Conservation (phyloP, 2,888 invertebrate genomes). For the Volucella inflata region DNA sequence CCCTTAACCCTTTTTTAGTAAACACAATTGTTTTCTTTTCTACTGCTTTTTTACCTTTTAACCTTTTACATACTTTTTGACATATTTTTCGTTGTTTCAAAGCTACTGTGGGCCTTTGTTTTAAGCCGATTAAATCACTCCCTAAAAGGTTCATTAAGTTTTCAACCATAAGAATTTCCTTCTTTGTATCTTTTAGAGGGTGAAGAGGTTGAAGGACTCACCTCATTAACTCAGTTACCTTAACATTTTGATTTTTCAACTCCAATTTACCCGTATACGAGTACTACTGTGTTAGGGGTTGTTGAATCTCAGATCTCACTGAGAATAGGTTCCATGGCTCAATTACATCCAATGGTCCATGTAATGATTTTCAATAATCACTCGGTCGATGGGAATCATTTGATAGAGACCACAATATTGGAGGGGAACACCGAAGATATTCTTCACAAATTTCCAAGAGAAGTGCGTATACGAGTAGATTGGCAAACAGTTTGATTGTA, state of each 20-base stretch:
- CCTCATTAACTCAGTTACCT: background rate
- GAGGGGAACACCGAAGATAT: background rate
- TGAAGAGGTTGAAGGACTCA: background rate
- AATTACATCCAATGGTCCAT: conserved; percentile 58
- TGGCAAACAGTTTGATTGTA: conserved; percentile 31
- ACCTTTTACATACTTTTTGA: conserved; percentile 22
- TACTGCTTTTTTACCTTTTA: background rate
- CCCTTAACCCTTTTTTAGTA: too few species aligned
- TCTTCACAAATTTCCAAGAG: conserved; percentile 2
- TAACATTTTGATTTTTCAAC: conserved; percentile 23
- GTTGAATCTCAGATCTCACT: background rate
- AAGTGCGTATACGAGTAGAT: conserved; percentile 41
- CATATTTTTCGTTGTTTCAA: conserved; percentile 6
- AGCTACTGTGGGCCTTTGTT: background rate
- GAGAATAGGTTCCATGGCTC: conserved; percentile 29
- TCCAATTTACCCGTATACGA: background rate
- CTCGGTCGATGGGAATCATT: conserved; percentile 15
- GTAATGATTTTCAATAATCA: conserved; percentile 62
- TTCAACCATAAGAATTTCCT: conserved; percentile 18
- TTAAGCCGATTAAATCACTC: conserved; percentile 31
- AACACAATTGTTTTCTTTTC: too few species aligned
- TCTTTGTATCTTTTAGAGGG: background rate
- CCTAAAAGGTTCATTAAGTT: conserved; percentile 52
- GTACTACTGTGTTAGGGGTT: background rate
- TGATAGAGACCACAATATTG: background rate